A percentile compares a stretch with the other conserved stretches of the same genome.
phyloP scores from a whole-genome alignment of 2,888 invertebrate genomes.

The Scaptomyza cyrtandrae region DNA sequence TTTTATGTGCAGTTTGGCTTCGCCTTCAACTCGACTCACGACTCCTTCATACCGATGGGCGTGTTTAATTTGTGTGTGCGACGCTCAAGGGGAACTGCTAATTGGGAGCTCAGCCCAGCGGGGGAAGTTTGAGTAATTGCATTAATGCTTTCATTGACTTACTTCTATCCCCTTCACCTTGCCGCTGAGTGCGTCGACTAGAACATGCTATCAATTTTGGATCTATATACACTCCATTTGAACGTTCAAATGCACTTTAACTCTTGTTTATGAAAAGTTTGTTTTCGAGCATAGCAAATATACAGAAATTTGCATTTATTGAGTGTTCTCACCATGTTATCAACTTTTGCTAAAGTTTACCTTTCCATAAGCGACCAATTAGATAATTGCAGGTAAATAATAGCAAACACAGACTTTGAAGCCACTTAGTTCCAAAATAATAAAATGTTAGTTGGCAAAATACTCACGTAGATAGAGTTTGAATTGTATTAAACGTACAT shows the following conservation, averaged over 20 bases:
- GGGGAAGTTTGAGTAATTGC: constrained; percentile 39
- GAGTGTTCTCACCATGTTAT: constrained; percentile 12
- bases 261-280: constrained; percentile 22
- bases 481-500: not conserved
- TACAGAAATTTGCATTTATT: constrained; percentile 19
- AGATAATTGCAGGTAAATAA: too few relatives aligned
- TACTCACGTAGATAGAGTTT: not conserved
- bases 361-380: too few relatives aligned
- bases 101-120: constrained; percentile 36
- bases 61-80: constrained; percentile 18
- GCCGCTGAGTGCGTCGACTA: not conserved
- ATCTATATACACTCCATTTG: too few relatives aligned
- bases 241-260: constrained; percentile 44
- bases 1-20: constrained; percentile 51
- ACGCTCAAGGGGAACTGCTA: constrained; percentile 10
- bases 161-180: too few relatives aligned
- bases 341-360: not conserved
- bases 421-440: too few relatives aligned
- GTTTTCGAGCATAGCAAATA: constrained; percentile 12
- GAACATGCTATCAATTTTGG: constrained; percentile 4
- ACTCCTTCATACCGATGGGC: constrained; percentile 20
- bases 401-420: too few relatives aligned
- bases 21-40: constrained; percentile 5
- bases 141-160: constrained; percentile 44
- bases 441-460: not conserved